Evolutionary conservation across 2,113 vertebrate species (phyloP).

Genomic region (Corapipo altera): DNA sequence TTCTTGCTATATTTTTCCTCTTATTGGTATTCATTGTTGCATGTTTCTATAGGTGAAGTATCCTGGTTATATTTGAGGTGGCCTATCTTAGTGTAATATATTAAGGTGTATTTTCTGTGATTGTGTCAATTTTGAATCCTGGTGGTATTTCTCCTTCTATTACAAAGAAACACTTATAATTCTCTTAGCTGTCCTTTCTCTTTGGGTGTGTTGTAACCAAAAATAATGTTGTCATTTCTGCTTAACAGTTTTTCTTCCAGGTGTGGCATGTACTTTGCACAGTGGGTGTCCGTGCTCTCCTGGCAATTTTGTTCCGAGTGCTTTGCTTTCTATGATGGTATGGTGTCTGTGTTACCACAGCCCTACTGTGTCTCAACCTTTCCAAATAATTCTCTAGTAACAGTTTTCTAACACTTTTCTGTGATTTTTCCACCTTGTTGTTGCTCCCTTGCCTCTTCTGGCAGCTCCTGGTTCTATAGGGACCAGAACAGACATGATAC

Average conservation of each 20-base stretch:
- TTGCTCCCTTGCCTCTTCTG: background rate
- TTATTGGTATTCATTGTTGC: background rate
- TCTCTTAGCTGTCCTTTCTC: background rate
- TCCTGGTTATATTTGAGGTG: background rate
- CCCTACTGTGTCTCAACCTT: background rate
- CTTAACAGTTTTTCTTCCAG: background rate
- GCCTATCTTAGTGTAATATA: background rate
- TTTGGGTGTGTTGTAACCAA: background rate
- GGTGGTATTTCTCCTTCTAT: background rate
- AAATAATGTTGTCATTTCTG: background rate
- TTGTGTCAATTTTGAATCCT: background rate
- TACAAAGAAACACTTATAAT: background rate
- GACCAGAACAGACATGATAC: background rate
- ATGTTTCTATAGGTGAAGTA: background rate
- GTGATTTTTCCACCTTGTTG: background rate
- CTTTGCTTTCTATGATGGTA: background rate
- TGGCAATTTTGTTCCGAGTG: background rate
- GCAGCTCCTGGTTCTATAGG: background rate
- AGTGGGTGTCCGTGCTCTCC: background rate
- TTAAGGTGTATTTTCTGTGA: background rate
- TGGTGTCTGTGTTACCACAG: background rate
- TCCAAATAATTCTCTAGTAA: background rate
- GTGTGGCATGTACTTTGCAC: background rate
- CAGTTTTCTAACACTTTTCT: background rate
- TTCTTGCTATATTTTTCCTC: background rate